Percentiles rank a stretch among this genome's conserved stretches.
phyloP scores from a whole-genome alignment of 2,797 vertebrate genomes.

The Acanthurus lineatus region DNA sequence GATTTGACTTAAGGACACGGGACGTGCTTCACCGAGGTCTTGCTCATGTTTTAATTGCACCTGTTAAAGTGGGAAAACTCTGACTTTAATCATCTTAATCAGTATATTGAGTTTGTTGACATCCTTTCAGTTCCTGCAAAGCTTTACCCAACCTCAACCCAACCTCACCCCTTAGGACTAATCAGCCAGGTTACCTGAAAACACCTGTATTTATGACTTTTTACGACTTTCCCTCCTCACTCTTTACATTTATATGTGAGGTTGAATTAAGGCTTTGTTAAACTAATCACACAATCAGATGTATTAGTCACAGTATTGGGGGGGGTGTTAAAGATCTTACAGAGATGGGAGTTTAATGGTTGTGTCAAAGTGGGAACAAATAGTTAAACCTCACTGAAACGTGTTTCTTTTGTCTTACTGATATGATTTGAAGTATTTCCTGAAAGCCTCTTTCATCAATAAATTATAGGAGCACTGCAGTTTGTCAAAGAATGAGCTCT shows the following conservation, averaged over 20 bases:
- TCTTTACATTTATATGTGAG: background rate
- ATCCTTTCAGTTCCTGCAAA: background rate
- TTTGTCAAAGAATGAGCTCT: constrained; percentile 15
- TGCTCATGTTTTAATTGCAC: background rate
- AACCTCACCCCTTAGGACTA: background rate
- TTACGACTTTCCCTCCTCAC: background rate
- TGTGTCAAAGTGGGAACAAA: background rate
- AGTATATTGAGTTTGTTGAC: background rate
- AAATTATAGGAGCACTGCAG: background rate
- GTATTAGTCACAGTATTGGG: no score
- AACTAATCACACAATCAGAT: no score
- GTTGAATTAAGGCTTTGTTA: no score
- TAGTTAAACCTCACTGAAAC: background rate
- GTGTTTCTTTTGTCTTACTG: background rate
- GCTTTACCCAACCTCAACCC: background rate
- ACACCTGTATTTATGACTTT: background rate
- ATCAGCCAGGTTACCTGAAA: constrained; percentile 9
- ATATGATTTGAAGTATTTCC: background rate
- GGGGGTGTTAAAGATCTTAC: no score
- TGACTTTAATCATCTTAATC: constrained; percentile 36
- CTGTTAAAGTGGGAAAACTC: constrained; percentile 6
- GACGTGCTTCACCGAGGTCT: background rate
- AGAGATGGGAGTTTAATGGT: background rate
- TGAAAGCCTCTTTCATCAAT: background rate
- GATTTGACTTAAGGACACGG: background rate